Evolutionary conservation across 2,888 invertebrate genomes (phyloP), one percentile per base, ranked within the genome.

Genomic region (Sylvicola cinctus): DNA sequence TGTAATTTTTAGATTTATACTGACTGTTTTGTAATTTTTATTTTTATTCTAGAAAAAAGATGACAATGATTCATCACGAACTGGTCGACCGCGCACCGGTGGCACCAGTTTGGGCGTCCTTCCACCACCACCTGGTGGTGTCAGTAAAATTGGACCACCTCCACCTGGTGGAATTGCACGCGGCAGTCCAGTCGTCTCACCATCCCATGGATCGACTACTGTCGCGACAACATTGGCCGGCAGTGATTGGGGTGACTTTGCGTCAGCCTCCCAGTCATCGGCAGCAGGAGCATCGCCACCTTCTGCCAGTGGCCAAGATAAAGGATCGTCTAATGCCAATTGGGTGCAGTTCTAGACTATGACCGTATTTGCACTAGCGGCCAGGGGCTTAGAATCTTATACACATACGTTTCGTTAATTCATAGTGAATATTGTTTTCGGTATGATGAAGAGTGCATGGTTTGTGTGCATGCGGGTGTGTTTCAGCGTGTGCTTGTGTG

Each of bases 111-210:
- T 59, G 3, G 68, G 68, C 3, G 60, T 81, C 37, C 68, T 87
- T 34, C 90, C 90, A 26, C 91, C 91, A 5, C 88, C 90, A 8
- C 81, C 84, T 1, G 74, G 76, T 29, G 61, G 74, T 3, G 70
- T 76, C 2, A 39, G 52, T 20, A 77, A 74, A 54, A 66, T 78
- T 39, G 72, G 79, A 12, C 76, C 78, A 38, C 79, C 87, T 32
- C 81, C 80, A 2, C 70, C 76, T 8, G 73, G 73, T n/a, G n/a
- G n/a, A n/a, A n/a, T n/a, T n/a, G n/a, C n/a, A n/a, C n/a, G n/a
- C n/a, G n/a, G n/a, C n/a, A 56, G 55, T 44, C 54, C 55, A 28
- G 49, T 49, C 34, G 70, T 70, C 6, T 83, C 85, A 11, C 84
- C 84, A 25, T 75, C 76, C 33, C 77, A 78, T 43, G n/a, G n/a